Evolutionary conservation across 1,140 invertebrate species (phyloP).

Genomic region (Saccostrea glomerata): DNA sequence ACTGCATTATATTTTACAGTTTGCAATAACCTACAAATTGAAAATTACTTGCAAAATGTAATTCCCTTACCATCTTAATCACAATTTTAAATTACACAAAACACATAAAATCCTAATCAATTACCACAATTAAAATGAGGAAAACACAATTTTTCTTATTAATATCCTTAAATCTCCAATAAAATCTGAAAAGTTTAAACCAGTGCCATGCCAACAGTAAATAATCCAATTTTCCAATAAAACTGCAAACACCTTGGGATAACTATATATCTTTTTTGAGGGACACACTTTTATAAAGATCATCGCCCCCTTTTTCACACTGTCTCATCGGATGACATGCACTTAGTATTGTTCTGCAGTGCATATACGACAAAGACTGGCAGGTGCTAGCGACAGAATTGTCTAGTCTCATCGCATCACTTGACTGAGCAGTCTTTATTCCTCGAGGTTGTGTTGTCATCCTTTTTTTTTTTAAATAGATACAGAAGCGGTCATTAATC

Average conservation of each 20-base stretch:
- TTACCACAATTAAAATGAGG: no score
- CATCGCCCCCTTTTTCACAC: background rate
- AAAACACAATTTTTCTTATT: background rate
- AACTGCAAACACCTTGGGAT: slow-evolving; percentile 1
- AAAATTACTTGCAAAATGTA: no score
- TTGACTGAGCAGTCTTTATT: background rate
- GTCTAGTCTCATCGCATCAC: slow-evolving; percentile 13
- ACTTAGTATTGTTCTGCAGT: slow-evolving; percentile 20
- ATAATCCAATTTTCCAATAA: slow-evolving; percentile 11
- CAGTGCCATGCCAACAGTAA: background rate
- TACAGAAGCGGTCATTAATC: slow-evolving; percentile 11
- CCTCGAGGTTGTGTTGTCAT: background rate
- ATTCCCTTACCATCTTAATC: no score
- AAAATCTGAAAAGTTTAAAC: background rate
- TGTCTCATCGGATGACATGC: slow-evolving; percentile 4
- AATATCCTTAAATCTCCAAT: background rate
- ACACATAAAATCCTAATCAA: no score
- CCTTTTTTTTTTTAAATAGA: background rate
- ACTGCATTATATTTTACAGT: no score
- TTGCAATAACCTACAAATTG: no score
- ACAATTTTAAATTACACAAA: no score
- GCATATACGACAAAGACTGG: slow-evolving; percentile 14
- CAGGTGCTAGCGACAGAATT: background rate
- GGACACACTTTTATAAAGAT: background rate
- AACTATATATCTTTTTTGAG: background rate